These are phyloP conservation scores for Drosophila subquinaria DNA, from an alignment of 2,888 invertebrate species.

Conservation along the genomic window DNA sequence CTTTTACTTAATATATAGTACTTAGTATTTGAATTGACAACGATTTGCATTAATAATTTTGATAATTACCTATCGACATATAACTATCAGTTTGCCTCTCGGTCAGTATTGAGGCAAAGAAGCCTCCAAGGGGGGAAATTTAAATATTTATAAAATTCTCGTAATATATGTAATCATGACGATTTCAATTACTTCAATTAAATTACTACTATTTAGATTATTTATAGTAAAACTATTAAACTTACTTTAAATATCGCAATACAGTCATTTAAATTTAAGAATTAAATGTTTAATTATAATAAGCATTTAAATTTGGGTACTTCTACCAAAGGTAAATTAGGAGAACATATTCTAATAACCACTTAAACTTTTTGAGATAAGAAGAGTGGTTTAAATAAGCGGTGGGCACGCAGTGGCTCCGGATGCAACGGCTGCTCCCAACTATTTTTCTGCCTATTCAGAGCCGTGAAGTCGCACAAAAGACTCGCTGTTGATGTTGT, in stretches of 20 bases:
- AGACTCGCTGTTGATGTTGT: too few species aligned
- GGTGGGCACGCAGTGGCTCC: too few species aligned
- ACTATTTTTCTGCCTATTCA: too few species aligned
- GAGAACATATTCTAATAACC: not conserved
- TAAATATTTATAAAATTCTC: not conserved
- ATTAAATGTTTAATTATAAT: too few species aligned
- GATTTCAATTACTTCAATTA: not conserved
- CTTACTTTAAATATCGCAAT: too few species aligned
- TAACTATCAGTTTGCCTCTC: slow-evolving; percentile 14
- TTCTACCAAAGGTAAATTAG: too few species aligned
- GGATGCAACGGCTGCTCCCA: too few species aligned
- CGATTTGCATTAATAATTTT: slow-evolving; percentile 60
- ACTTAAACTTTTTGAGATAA: not conserved
- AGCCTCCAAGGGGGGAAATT: not conserved
- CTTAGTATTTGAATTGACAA: slow-evolving; percentile 29
- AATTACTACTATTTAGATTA: not conserved
- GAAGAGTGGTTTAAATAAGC: not conserved
- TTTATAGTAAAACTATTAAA: not conserved
- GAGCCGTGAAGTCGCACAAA: too few species aligned
- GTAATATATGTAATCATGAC: slow-evolving; percentile 1
- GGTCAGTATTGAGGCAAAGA: not conserved
- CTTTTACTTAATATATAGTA: slow-evolving; percentile 7
- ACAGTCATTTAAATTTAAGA: too few species aligned
- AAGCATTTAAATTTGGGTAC: too few species aligned
- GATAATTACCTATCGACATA: slow-evolving; percentile 43